Evolutionary conservation across 37 sponge, comb jelly and placozoan genomes (phyloP).

Genomic region (Bolinopsis microptera): DNA sequence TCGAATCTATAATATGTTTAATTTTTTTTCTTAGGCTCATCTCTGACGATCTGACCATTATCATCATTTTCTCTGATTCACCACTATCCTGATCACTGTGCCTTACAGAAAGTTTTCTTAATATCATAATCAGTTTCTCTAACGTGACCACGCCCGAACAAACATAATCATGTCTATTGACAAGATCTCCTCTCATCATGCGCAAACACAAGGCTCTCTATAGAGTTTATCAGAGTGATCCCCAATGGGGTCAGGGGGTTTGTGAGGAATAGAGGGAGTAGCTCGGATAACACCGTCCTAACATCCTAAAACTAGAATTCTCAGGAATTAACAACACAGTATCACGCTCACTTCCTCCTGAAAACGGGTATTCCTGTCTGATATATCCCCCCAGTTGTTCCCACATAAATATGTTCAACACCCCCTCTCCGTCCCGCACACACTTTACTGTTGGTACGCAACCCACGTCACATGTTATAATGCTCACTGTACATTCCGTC

Average conservation of each 20-base stretch:
- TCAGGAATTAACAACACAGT: constrained; percentile 67
- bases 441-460: constrained; percentile 80
- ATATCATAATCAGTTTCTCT: not conserved
- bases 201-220: not conserved
- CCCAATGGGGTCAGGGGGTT: constrained; percentile 29
- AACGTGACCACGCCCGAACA: not conserved
- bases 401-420: constrained; percentile 79
- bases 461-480: constrained; percentile 72
- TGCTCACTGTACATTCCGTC: constrained; percentile 83
- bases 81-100: not conserved
- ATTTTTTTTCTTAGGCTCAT: constrained; percentile 56
- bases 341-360: constrained; percentile 68
- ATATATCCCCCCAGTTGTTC: constrained; percentile 87
- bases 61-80: constrained; percentile 56
- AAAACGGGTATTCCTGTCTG: constrained; percentile 70
- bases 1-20: not conserved
- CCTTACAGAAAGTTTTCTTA: constrained; percentile 17
- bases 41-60: constrained; percentile 58
- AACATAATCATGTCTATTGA: not conserved
- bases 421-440: constrained; percentile 89
- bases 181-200: not conserved
- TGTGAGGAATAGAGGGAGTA: constrained; percentile 20
- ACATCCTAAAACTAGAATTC: constrained; percentile 77
- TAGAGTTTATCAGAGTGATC: constrained; percentile 11
- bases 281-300: constrained; percentile 86